Evolutionary conservation across 2,888 invertebrate genomes (phyloP).

Genomic region (Erebia aethiops): DNA sequence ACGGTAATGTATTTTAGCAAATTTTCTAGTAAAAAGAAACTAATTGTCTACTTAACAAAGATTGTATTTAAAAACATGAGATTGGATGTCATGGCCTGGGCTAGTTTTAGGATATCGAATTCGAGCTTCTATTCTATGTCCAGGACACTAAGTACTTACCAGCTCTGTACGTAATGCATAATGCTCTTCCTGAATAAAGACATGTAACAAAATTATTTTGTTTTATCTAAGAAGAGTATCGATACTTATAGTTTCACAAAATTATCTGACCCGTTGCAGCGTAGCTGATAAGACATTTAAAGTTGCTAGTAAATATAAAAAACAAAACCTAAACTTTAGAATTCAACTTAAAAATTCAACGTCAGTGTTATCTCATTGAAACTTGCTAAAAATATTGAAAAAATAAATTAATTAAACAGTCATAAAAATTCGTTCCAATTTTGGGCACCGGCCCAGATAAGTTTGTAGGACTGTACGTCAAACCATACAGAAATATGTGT

Average conservation of each 20-base stretch:
- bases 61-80: background rate
- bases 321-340: too few species aligned
- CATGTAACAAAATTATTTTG: constrained; percentile 50
- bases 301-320: too few species aligned
- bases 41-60: background rate
- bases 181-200: constrained; percentile 88
- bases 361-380: too few species aligned
- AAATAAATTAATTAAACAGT: too few species aligned
- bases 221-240: constrained; percentile 37
- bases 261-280: too few species aligned
- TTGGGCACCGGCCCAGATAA: too few species aligned
- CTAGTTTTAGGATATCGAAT: constrained; percentile 1
- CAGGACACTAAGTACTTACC: constrained; percentile 83
- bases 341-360: too few species aligned
- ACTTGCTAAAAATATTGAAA: too few species aligned
- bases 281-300: too few species aligned
- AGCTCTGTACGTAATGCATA: constrained; percentile 92
- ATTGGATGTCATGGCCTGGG: background rate
- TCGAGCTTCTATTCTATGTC: constrained; percentile 33
- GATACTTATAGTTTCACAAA: too few species aligned
- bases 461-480: constrained; percentile 14
- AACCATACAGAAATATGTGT: constrained; percentile 36
- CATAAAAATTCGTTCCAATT: too few species aligned
- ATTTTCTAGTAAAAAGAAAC: background rate
- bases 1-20: background rate